phyloP scores from a whole-genome alignment of 2,113 vertebrate species.

The Xiphorhynchus elegans region DNA sequence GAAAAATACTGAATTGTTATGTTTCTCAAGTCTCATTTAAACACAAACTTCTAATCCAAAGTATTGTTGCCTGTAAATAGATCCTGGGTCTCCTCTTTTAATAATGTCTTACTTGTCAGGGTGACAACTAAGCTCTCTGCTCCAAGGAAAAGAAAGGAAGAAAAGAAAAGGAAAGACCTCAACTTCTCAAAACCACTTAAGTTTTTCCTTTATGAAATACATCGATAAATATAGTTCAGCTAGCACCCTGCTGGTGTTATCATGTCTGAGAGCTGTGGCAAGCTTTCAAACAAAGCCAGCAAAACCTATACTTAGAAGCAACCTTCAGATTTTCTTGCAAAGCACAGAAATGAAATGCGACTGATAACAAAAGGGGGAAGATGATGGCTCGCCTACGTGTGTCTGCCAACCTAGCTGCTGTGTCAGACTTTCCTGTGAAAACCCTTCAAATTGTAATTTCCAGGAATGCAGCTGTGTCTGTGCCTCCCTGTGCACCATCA shows the following conservation, averaged over 20 bases:
- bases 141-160: slow-evolving; percentile 8
- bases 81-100: slow-evolving; percentile 3
- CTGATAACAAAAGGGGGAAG: neutral
- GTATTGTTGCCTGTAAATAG: neutral
- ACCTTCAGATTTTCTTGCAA: neutral
- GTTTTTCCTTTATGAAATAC: slow-evolving; percentile 62
- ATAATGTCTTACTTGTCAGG: slow-evolving; percentile 6
- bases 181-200: slow-evolving; percentile 26
- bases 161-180: neutral
- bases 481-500: neutral
- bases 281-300: slow-evolving; percentile 35
- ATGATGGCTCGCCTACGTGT: neutral
- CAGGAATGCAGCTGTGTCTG: slow-evolving; percentile 31
- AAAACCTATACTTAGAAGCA: slow-evolving; percentile 45
- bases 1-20: neutral
- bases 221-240: slow-evolving; percentile 68
- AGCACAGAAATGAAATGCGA: slow-evolving; percentile 12
- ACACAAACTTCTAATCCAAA: neutral
- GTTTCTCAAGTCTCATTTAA: neutral
- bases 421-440: slow-evolving; percentile 27
- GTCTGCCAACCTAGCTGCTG: neutral
- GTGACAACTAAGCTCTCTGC: slow-evolving; percentile 37
- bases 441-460: neutral
- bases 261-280: slow-evolving; percentile 29
- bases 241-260: slow-evolving; percentile 30